Evolutionary conservation across 2,888 invertebrate species (phyloP), one percentile per base, ranked within the genome.

Genomic region (Nudaria mundana): DNA sequence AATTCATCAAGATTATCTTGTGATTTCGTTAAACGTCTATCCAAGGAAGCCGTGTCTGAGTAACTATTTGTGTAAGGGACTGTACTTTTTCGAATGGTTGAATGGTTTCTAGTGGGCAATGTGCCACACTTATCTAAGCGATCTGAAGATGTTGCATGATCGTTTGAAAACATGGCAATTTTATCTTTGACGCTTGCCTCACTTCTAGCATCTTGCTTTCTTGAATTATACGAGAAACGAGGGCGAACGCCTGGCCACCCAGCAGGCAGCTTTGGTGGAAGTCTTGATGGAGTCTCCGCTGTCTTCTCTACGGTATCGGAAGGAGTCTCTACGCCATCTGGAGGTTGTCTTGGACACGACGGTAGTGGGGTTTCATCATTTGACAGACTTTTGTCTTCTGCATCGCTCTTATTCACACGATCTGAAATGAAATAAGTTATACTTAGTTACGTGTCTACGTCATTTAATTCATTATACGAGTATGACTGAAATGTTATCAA

Each of bases 251-350:
- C 63, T 4, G 68, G 68, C 81, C 76, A 81, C 13, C 70, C 73
- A 2, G 69, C 38, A 1, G 79, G 71, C 25, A 83, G 48, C 26
- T 81, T 73, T 15, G 84, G 78, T 14, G 87, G 85, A 3, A 82
- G 62, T 28, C 78, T 74, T 40, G 81, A 66, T 47, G 83, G 74
- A 52, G 82, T 73, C 48, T 86, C 85, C 2, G 79, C 81, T 20
- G 68, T 72, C 63, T 86, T 84, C 71, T 94, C 94, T 60, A 92
- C 88, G 59, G 91, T 92, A 60, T 92, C 93, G 30, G 90, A 87
- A 37, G 95, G 94, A 74, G 94, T 94, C 77, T 95, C 95, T 77
- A 94, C 94, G 62, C 95, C 95, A 78, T 95, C 95, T 28, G 95
- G 95, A 53, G 95, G 95, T 73, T 94, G 93, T 61, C 95, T 90